Evolutionary conservation across 2,797 vertebrate species (phyloP), one percentile per base, ranked within the genome.

Genomic region (Neoniphon sammara): DNA sequence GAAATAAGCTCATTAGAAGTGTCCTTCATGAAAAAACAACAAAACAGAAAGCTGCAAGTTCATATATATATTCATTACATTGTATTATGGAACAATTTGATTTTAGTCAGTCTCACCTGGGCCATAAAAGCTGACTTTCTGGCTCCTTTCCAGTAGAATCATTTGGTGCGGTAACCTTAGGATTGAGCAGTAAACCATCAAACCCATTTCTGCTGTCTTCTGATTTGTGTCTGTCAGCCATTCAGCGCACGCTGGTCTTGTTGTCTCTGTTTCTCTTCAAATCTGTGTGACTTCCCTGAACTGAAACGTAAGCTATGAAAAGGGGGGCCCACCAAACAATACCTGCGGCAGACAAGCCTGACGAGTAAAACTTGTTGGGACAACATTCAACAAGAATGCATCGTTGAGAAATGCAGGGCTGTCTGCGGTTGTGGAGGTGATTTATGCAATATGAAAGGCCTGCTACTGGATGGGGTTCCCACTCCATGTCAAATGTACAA

Each of bases 51-150:
- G 25, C 25, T 27, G 25, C 25, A 27, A 27, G 25, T 27, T 27
- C 25, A 27, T 27, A 27, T 27, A 27, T 27, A 42, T 12, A 42
- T 10, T 10, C 11, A 1, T 11, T 11, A 36, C 7, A 12, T 12
- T 39, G 10, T 39, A 39, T 12, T 44, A 20, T 4, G 9, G 47
- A 18, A n/a, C 8, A 49, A 23, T 67, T n/a, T 20, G 15, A 44
- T 25, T 18, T 27, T 23, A 36, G 31, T 2, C 3, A 39, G 36
- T 52, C 92, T 91, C 63, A 93, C 92, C 92, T 90, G 11, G 89
- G 61, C 92, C 91, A 92, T 36, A 89, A 60, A 6, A 69, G 77
- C 7, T 20, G 39, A 6, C 73, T 60, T 23, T 47, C 44, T 0
- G 3, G 4, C 17, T 73, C 36, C 5, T 55, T 30, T 55, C 61